phyloP scores from a whole-genome alignment of 2,113 vertebrate species.

The Penelope pileata region DNA sequence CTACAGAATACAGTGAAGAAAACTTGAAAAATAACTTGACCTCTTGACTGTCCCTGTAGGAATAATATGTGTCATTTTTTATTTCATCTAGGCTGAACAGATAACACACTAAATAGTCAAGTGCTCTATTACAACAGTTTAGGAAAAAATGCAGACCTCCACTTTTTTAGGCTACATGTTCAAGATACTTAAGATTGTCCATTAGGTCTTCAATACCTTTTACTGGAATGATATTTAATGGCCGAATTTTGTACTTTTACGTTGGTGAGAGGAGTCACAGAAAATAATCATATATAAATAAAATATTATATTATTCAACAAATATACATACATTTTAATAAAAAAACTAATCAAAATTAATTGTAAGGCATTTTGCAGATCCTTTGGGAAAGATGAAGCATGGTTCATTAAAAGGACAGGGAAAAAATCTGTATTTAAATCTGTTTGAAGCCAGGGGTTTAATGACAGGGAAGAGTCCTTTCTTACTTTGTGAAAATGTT shows the following conservation, averaged over 20 bases:
- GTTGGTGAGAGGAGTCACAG: not conserved
- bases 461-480: conserved; percentile 26
- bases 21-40: not conserved
- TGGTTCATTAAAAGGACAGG: conserved; percentile 48
- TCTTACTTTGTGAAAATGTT: not conserved
- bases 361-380: conserved; percentile 51
- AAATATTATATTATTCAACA: conserved; percentile 2
- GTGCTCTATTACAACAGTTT: not conserved
- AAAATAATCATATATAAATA: not conserved
- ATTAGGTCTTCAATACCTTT: not conserved
- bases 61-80: not conserved
- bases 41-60: not conserved
- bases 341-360: conserved; percentile 57
- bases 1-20: not conserved
- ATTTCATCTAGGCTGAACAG: not conserved
- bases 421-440: conserved; percentile 43
- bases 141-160: not conserved
- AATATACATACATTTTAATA: conserved; percentile 44
- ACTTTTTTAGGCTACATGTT: not conserved
- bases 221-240: not conserved
- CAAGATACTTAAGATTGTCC: not conserved
- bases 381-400: conserved; percentile 42
- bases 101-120: not conserved
- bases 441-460: conserved; percentile 52
- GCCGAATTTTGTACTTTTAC: not conserved